Evolutionary conservation across 2,888 invertebrate genomes (phyloP).

Genomic region (Beris morrisii): DNA sequence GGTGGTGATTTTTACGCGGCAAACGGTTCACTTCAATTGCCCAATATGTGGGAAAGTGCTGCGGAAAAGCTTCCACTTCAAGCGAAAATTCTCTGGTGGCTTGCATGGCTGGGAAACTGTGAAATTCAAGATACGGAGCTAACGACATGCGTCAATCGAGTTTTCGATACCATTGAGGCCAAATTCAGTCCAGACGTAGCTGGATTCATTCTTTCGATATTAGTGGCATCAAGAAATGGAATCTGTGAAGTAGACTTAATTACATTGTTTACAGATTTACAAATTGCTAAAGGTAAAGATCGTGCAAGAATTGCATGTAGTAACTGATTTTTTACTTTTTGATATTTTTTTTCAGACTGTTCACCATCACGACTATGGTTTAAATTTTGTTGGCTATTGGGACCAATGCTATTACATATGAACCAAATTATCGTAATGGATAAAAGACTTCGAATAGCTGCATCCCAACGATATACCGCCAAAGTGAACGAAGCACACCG

Average conservation of each 20-base stretch:
- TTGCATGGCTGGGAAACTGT: constrained; percentile 64
- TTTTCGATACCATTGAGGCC: constrained; percentile 67
- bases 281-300: constrained; percentile 27
- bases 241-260: constrained; percentile 80
- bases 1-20: constrained; percentile 53
- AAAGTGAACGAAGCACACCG: constrained; percentile 39
- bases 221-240: constrained; percentile 76
- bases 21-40: constrained; percentile 51
- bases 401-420: constrained; percentile 53
- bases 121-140: constrained; percentile 61
- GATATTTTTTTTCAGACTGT: constrained; percentile 27
- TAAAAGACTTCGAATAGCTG: constrained; percentile 49
- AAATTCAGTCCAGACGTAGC: constrained; percentile 69
- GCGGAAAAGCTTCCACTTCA: constrained; percentile 52
- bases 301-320: neutral
- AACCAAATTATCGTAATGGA: constrained; percentile 54
- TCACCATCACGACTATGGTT: constrained; percentile 49
- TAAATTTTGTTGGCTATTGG: constrained; percentile 56
- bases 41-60: constrained; percentile 50
- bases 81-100: constrained; percentile 62
- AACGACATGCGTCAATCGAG: constrained; percentile 64
- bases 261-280: constrained; percentile 53
- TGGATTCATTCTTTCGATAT: constrained; percentile 68
- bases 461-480: constrained; percentile 48
- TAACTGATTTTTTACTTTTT: constrained; percentile 15